Conservation (phyloP, 2,888 invertebrate species). For the Amphipoea lucens region DNA sequence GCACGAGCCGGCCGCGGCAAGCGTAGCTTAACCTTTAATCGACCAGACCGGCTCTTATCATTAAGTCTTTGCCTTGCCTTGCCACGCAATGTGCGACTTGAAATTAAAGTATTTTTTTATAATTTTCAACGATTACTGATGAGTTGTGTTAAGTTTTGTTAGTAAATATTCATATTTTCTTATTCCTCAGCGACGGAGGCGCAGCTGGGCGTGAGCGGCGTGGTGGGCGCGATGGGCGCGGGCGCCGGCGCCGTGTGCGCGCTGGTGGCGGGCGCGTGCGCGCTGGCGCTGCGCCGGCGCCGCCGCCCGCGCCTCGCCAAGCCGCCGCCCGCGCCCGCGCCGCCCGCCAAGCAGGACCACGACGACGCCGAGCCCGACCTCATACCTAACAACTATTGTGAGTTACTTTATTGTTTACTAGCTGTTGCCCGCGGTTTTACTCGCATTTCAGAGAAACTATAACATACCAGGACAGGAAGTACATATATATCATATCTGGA, state of each 20-base stretch:
- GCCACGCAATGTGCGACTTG: no score
- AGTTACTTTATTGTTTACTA: conserved; percentile 65
- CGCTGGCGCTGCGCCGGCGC: conserved; percentile 77
- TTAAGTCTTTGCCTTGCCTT: no score
- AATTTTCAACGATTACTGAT: not conserved
- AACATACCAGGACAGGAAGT: not conserved
- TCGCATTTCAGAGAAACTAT: not conserved
- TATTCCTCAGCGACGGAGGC: conserved; percentile 78
- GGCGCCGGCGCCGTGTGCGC: conserved; percentile 78
- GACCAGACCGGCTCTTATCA: not conserved
- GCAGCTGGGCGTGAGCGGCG: conserved; percentile 80
- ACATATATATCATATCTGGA: not conserved
- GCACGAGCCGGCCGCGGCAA: not conserved
- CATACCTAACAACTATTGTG: conserved; percentile 87
- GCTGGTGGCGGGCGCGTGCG: conserved; percentile 79
- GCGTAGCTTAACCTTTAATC: no score
- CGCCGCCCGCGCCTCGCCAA: conserved; percentile 71
- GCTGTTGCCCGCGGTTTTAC: not conserved
- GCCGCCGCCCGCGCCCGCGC: conserved; percentile 72
- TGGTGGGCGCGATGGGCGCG: conserved; percentile 79
- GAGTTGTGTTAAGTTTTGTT: not conserved
- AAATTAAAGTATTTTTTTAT: not conserved
- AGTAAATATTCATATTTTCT: not conserved
- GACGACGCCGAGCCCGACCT: conserved; percentile 87
- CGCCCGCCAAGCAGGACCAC: conserved; percentile 73